Conservation (phyloP, 2,797 vertebrate species). For the Sebastes alutus region DNA sequence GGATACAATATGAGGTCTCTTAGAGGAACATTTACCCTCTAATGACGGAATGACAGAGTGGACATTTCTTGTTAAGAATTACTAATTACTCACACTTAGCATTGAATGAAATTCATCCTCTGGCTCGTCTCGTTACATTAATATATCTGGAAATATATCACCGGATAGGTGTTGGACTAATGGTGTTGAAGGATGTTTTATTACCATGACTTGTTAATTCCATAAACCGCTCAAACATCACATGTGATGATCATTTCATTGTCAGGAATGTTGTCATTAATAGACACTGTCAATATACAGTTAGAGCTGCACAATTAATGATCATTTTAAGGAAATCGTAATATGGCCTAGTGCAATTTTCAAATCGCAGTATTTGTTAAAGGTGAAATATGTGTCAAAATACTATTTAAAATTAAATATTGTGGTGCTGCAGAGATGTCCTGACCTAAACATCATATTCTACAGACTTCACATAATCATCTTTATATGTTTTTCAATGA, state of each 20-base stretch:
- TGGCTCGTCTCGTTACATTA: conserved; percentile 18
- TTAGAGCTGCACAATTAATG: not conserved
- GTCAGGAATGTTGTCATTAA: not conserved
- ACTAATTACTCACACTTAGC: not conserved
- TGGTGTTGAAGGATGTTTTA: conserved; percentile 8
- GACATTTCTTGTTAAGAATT: not conserved
- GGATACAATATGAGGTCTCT: not conserved
- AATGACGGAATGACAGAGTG: not conserved
- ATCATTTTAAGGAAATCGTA: fast-evolving
- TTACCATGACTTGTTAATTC: conserved; percentile 3
- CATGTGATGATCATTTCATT: not conserved
- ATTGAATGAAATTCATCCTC: not conserved
- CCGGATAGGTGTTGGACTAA: conserved; percentile 7
- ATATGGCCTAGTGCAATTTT: no score
- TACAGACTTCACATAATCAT: no score
- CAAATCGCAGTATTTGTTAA: no score
- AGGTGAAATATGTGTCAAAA: no score
- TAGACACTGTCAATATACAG: not conserved
- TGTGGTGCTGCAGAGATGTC: no score
- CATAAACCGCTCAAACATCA: conserved; percentile 9
- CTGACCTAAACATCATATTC: fast-evolving
- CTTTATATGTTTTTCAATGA: no score
- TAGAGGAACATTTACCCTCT: conserved; percentile 7
- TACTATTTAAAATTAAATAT: no score
- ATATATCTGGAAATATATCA: conserved; percentile 8